Conservation (phyloP, 2,888 invertebrate species). For the Hyppa rectilinea region DNA sequence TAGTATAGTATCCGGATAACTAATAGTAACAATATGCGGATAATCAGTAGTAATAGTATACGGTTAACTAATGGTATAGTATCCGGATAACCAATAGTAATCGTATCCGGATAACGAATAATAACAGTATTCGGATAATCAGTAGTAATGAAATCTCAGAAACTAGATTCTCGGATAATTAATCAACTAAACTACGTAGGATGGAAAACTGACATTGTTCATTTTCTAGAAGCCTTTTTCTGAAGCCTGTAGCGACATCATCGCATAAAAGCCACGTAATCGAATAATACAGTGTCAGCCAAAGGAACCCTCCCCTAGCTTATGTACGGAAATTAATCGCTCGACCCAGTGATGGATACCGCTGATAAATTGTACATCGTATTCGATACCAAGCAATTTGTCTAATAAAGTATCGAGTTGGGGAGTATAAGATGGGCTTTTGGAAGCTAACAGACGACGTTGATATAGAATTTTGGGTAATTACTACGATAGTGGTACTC, state of each 20-base stretch:
- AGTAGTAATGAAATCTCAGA: not conserved
- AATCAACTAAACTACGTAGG: not conserved
- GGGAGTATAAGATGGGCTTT: slow-evolving; percentile 1
- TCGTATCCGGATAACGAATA: not conserved
- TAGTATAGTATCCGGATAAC: not conserved
- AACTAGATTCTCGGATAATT: not conserved
- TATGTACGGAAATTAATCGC: slow-evolving; percentile 42
- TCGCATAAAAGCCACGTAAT: slow-evolving; percentile 15
- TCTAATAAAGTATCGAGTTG: slow-evolving; percentile 30
- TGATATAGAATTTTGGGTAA: slow-evolving; percentile 28
- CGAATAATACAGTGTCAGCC: slow-evolving; percentile 27
- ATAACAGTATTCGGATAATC: not conserved
- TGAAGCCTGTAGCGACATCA: not conserved
- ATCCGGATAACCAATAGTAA: not conserved
- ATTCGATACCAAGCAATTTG: slow-evolving; percentile 44
- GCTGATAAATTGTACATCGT: slow-evolving; percentile 43
- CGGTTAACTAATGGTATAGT: not conserved
- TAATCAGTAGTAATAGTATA: not conserved
- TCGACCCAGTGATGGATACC: slow-evolving; percentile 15
- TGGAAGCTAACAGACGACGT: too few relatives aligned
- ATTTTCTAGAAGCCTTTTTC: not conserved
- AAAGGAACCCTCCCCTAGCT: too few relatives aligned
- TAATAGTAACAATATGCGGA: not conserved
- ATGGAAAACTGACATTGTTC: not conserved
- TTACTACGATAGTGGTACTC: not conserved